phyloP scores from a whole-genome alignment of 92 coral and sea anemone species.

The Pocillopora grandis region DNA sequence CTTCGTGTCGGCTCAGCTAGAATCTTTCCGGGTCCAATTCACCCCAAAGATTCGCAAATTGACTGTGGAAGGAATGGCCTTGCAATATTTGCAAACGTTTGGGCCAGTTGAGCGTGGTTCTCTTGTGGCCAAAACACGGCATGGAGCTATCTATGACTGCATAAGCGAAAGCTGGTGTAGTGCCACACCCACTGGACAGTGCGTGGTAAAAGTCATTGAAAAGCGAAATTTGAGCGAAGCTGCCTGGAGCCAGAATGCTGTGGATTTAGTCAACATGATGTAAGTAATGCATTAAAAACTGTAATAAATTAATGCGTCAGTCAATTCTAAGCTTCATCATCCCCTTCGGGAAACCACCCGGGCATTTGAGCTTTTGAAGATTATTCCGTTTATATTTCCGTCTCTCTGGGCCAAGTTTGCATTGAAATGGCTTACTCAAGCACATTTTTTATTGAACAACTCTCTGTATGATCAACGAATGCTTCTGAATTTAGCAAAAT shows the following conservation, averaged over 20 bases:
- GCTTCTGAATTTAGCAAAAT: constrained; percentile 22
- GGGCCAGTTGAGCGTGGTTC: constrained; percentile 53
- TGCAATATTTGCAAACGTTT: constrained; percentile 39
- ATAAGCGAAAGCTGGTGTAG: constrained; percentile 48
- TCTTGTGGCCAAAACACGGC: constrained; percentile 20
- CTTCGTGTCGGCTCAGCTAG: constrained; percentile 12
- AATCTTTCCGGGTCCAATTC: constrained; percentile 15
- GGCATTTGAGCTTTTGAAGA: too few species aligned
- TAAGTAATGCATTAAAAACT: constrained; percentile 15
- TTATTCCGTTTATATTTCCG: too few species aligned
- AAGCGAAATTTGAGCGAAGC: constrained; percentile 30
- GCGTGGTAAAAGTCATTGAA: constrained; percentile 51
- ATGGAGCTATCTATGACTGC: constrained; percentile 43
- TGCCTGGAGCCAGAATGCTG: constrained; percentile 61
- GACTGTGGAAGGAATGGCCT: constrained; percentile 58
- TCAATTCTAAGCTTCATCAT: too few species aligned
- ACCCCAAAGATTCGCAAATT: constrained; percentile 60
- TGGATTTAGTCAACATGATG: constrained; percentile 54
- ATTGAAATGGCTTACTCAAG: too few species aligned
- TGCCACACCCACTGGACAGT: constrained; percentile 9
- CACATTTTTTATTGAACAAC: too few species aligned
- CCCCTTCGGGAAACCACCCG: too few species aligned
- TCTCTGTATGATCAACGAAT: too few species aligned
- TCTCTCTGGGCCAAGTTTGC: too few species aligned
- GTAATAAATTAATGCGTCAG: background rate